Base-by-base conservation (phyloP, 2,113 vertebrate genomes). In the Dasypus novemcinctus region DNA sequence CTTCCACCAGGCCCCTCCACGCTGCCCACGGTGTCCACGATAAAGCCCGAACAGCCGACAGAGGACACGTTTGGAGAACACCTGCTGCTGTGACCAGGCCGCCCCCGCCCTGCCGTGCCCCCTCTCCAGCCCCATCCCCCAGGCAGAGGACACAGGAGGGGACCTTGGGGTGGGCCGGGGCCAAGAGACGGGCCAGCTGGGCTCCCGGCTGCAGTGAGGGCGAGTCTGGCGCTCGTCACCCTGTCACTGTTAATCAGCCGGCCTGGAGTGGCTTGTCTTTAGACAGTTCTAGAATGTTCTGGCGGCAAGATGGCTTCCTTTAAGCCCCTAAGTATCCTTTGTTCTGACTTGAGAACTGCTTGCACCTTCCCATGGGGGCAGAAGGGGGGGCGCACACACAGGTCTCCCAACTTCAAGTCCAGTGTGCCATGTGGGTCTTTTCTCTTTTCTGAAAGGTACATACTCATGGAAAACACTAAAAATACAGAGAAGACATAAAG, bases 41-140 rank as follows among this genome's bases (percentile, higher is more conserved):
- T 52, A 27, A 85, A 69, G 43, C 52, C 21, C 64, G 20, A 29
- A 36, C 61, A 29, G 36, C 61, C 41, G 27, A 33, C 18, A 54
- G 13, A 29, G 49, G 14, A 3, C 9, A 4, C 33, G 15, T 33
- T n/a, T 66, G 36, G 63, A 68, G 41, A 86, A 31, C 72, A 29
- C 4, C 7, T 0, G 9, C 21, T 20, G 31, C 23, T 72, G 29
- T 1, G 0, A 4, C 46, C 31, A 23, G 10, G 10, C 2, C 0
- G 1, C 59, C 52, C 81, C 69, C 1, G 0, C 27, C 25, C 81
- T 31, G 7, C 63, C 38, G 31, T 1, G 6, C n/a, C 57, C 31
- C 23, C 31, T 66, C 38, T 38, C 83, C 46, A 31, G 41, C 33
- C 68, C 20, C 27, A n/a, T n/a, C n/a, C n/a, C n/a, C n/a, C 54